Percentiles rank a stretch among this genome's conserved stretches.
phyloP scores from a whole-genome alignment of 2,113 vertebrate genomes.

The Trematocara variabile region DNA sequence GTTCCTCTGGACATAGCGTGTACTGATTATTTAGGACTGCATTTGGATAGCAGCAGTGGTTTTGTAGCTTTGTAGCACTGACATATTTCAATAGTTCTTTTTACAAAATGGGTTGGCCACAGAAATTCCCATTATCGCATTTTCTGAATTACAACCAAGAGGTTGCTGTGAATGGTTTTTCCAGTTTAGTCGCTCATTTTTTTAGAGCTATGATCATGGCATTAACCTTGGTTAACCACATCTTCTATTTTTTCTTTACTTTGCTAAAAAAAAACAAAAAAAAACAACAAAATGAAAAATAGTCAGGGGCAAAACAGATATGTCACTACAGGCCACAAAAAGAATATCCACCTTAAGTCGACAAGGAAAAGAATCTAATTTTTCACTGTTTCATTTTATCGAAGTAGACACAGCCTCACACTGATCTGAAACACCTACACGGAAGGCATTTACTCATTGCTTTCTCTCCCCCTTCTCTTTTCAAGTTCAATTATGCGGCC shows the following conservation, averaged over 20 bases:
- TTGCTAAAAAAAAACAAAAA: background rate
- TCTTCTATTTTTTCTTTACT: background rate
- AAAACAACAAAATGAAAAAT: background rate
- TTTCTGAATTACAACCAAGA: background rate
- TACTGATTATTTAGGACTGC: fast-evolving
- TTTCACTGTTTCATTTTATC: background rate
- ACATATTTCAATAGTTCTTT: background rate
- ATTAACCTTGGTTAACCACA: background rate
- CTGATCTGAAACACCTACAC: background rate
- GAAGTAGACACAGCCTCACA: background rate
- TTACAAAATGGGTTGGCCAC: background rate
- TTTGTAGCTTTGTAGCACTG: background rate
- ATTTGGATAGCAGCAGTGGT: background rate
- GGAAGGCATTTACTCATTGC: background rate
- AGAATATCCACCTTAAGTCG: background rate
- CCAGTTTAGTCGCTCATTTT: background rate
- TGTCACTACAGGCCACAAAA: background rate
- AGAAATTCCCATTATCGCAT: background rate
- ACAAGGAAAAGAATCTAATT: background rate
- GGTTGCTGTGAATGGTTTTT: background rate
- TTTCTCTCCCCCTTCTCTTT: background rate
- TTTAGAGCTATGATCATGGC: background rate
- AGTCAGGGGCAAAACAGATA: background rate
- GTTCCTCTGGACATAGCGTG: fast-evolving
- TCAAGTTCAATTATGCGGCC: background rate